These are phyloP conservation scores for Rhynchotus rufescens DNA, from an alignment of 2,797 vertebrate species.

Conservation along the genomic window DNA sequence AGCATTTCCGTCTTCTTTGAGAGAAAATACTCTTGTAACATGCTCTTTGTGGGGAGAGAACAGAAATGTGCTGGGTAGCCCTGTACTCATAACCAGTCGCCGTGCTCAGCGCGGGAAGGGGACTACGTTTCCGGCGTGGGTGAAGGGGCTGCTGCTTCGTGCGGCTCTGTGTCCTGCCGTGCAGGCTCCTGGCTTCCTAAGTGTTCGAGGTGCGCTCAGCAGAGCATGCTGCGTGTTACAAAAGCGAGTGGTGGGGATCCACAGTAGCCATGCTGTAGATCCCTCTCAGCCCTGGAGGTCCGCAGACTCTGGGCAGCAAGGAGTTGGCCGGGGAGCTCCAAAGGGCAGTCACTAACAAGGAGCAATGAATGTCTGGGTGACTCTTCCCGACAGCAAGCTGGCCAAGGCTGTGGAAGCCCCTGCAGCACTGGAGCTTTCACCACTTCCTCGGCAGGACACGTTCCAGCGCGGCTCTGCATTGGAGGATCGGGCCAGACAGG, in stretches of 20 bases:
- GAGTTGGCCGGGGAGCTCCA: background rate
- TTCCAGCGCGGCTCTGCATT: background rate
- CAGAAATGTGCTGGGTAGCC: background rate
- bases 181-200: background rate
- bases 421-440: slow-evolving; percentile 17
- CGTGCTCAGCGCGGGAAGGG: background rate
- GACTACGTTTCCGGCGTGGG: background rate
- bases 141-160: background rate
- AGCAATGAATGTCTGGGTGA: background rate
- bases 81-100: background rate
- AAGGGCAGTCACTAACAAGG: background rate
- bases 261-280: background rate
- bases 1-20: background rate
- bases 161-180: accelerated
- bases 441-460: background rate
- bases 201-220: background rate
- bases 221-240: background rate
- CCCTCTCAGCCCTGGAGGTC: background rate
- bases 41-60: background rate
- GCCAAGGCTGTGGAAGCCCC: slow-evolving; percentile 23
- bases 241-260: background rate
- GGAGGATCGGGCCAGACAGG: background rate
- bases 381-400: background rate
- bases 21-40: background rate
- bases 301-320: background rate